Evolutionary conservation across 2,888 invertebrate genomes (phyloP).

Genomic region (Hirtodrosophila alboralis): DNA sequence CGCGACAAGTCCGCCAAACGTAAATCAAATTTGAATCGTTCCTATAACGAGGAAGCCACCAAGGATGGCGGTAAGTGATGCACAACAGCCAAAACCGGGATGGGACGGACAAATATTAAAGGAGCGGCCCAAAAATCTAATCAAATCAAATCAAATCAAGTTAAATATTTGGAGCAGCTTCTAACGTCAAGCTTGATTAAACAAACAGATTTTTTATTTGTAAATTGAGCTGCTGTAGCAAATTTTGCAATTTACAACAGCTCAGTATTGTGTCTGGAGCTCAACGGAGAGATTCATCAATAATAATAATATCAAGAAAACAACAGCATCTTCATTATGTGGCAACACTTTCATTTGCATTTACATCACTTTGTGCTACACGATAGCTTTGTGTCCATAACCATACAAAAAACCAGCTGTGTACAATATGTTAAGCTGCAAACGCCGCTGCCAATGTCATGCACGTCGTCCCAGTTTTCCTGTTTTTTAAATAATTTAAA

Average conservation of each 20-base stretch:
- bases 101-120: no score
- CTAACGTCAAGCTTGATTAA: slow-evolving; percentile 41
- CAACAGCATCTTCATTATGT: slow-evolving; percentile 23
- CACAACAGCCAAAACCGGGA: no score
- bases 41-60: slow-evolving; percentile 84
- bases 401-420: slow-evolving; percentile 67
- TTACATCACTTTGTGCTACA: slow-evolving; percentile 62
- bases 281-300: slow-evolving; percentile 2
- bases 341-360: slow-evolving; percentile 55
- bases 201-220: not conserved
- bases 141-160: slow-evolving; percentile 17
- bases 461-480: slow-evolving; percentile 60
- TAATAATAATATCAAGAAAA: no score
- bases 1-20: slow-evolving; percentile 88
- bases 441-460: slow-evolving; percentile 38
- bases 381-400: slow-evolving; percentile 45
- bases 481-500: no score
- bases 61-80: slow-evolving; percentile 83
- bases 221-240: slow-evolving; percentile 4
- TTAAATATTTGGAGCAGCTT: slow-evolving; percentile 1
- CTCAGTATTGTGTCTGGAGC: slow-evolving; percentile 16
- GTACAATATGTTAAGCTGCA: slow-evolving; percentile 69
- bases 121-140: no score
- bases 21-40: slow-evolving; percentile 88
- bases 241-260: no score